phyloP scores from a whole-genome alignment of 2,113 vertebrate genomes.

The Colistium nudipinnis region DNA sequence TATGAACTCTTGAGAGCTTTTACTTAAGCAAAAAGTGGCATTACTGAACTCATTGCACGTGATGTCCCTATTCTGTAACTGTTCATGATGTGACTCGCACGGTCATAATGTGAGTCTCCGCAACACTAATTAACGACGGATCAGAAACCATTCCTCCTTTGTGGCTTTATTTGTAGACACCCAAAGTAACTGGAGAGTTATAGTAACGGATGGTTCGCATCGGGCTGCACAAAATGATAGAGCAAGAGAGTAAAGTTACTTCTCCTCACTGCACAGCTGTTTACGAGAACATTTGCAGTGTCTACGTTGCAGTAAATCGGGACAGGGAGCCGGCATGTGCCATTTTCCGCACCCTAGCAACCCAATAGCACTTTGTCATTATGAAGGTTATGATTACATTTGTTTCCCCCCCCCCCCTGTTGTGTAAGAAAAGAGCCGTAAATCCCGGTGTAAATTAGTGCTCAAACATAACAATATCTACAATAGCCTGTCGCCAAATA shows the following conservation, averaged over 20 bases:
- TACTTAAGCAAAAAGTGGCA: neutral
- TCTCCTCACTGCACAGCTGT: neutral
- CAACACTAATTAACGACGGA: no score
- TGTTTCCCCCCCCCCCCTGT: neutral
- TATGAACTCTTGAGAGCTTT: neutral
- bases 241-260: neutral
- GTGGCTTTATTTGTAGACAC: no score
- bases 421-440: neutral
- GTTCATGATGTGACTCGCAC: neutral
- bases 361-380: neutral
- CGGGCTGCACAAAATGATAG: neutral
- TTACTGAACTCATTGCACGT: neutral
- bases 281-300: neutral
- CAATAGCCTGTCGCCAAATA: neutral
- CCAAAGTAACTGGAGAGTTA: no score
- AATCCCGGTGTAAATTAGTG: neutral
- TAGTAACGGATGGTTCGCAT: no score
- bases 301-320: neutral
- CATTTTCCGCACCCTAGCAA: neutral
- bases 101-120: no score
- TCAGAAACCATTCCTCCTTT: no score
- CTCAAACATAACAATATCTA: neutral
- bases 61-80: no score
- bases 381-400: neutral
- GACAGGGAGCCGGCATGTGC: neutral